Percentiles rank a stretch among this genome's conserved stretches.
Evolutionary conservation across 2,797 vertebrate genomes (phyloP).

Genomic region (Liparis tanakae): DNA sequence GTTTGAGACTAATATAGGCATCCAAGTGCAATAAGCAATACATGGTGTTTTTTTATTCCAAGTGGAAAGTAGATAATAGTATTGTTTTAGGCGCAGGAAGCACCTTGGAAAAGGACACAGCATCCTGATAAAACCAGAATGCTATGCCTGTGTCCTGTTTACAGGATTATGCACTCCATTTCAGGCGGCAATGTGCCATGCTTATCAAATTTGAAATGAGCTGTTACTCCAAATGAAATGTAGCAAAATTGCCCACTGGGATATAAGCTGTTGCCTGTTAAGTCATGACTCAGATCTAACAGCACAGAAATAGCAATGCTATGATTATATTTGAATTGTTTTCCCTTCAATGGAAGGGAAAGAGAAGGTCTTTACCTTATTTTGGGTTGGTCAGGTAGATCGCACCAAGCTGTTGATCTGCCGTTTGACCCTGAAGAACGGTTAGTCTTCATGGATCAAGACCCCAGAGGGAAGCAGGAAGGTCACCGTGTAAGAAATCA

Average conservation of each 20-base stretch:
- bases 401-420: not conserved
- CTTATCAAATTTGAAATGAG: slow-evolving; percentile 65
- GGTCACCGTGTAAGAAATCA: slow-evolving; percentile 50
- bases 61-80: not conserved
- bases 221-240: slow-evolving; percentile 61
- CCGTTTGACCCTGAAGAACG: slow-evolving; percentile 13
- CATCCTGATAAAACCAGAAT: slow-evolving; percentile 43
- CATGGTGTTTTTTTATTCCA: slow-evolving; percentile 5
- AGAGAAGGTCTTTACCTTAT: not conserved
- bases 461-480: slow-evolving; percentile 21
- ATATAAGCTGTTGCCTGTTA: slow-evolving; percentile 42
- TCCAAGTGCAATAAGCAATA: slow-evolving; percentile 4
- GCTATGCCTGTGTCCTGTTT: slow-evolving; percentile 50
- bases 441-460: slow-evolving; percentile 26
- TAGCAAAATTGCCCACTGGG: slow-evolving; percentile 44
- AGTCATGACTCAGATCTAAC: slow-evolving; percentile 40
- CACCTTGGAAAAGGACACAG: slow-evolving; percentile 52
- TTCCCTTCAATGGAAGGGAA: not conserved
- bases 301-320: slow-evolving; percentile 25
- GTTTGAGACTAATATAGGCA: not conserved
- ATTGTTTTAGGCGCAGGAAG: slow-evolving; percentile 21
- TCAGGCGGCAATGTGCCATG: slow-evolving; percentile 33
- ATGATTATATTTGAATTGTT: slow-evolving; percentile 37
- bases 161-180: slow-evolving; percentile 54
- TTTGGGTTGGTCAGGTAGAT: slow-evolving; percentile 11